These are phyloP conservation scores for Temnothorax rugatulus DNA, from an alignment of 2,888 invertebrate genomes.

Conservation along the genomic window DNA sequence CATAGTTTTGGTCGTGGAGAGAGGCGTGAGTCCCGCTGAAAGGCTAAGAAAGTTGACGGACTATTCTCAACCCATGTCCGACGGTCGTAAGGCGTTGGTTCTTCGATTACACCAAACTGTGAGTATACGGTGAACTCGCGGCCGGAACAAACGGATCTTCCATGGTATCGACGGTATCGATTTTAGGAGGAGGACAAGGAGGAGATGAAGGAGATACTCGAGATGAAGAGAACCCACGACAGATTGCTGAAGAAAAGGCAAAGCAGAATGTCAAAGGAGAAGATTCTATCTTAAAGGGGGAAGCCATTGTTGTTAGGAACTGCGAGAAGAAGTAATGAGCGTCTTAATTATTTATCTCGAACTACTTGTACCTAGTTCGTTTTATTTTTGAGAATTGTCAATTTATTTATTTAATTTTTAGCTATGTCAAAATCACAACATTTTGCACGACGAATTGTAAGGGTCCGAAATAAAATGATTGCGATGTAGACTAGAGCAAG, in stretches of 20 bases:
- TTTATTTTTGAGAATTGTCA: background rate
- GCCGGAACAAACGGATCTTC: constrained; percentile 57
- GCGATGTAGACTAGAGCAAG: background rate
- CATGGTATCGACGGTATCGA: background rate
- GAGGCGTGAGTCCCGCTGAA: constrained; percentile 97
- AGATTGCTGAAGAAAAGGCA: constrained; percentile 91
- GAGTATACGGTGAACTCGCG: constrained; percentile 78
- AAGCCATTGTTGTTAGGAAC: constrained; percentile 50
- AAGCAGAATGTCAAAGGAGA: constrained; percentile 73
- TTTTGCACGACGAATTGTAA: background rate
- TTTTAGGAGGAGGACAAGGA: constrained; percentile 96
- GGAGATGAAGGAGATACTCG: constrained; percentile 97
- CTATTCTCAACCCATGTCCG: constrained; percentile 98
- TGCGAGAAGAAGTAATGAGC: constrained; percentile 30
- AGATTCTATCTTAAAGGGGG: constrained; percentile 43
- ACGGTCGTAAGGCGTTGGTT: constrained; percentile 94
- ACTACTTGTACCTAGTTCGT: background rate
- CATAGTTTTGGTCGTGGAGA: constrained; percentile 98
- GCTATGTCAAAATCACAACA: background rate
- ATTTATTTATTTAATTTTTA: background rate
- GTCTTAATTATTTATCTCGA: background rate
- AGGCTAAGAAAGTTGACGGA: constrained; percentile 94
- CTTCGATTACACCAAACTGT: constrained; percentile 96
- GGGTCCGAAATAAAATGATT: constrained; percentile 11
- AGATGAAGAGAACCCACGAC: constrained; percentile 95